These are phyloP conservation scores for Adela reaumurella DNA, from an alignment of 2,888 invertebrate species.

Conservation along the genomic window DNA sequence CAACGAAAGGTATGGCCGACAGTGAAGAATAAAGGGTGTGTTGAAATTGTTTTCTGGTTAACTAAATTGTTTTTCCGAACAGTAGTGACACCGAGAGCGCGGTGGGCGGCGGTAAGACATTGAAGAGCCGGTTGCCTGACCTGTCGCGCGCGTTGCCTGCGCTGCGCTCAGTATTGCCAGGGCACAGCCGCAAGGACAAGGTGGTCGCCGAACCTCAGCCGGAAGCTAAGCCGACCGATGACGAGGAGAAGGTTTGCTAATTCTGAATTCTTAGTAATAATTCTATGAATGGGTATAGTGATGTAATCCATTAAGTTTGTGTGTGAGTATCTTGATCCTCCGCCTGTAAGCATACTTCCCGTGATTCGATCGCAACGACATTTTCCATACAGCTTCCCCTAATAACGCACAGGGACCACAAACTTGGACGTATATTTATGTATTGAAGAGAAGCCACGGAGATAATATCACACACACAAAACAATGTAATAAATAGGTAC, in stretches of 20 bases:
- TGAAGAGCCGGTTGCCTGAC: conserved; percentile 31
- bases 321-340: background rate
- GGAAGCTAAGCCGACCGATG: conserved; percentile 17
- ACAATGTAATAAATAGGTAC: too few relatives aligned
- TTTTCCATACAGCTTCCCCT: background rate
- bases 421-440: background rate
- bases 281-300: too few relatives aligned
- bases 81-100: conserved; percentile 56
- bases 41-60: too few relatives aligned
- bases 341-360: background rate
- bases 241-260: conserved; percentile 26
- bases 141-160: conserved; percentile 34
- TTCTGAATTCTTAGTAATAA: too few relatives aligned
- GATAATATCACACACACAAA: too few relatives aligned
- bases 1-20: too few relatives aligned
- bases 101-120: conserved; percentile 24
- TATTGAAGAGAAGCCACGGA: background rate
- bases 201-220: conserved; percentile 23
- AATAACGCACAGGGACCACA: background rate
- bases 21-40: too few relatives aligned
- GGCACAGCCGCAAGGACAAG: conserved; percentile 35
- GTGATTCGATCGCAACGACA: too few relatives aligned
- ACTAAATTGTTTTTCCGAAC: too few relatives aligned
- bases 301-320: too few relatives aligned
- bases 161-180: conserved; percentile 30